Evolutionary conservation across 2,113 vertebrate genomes (phyloP).

Genomic region (Herpailurus yagouaroundi): DNA sequence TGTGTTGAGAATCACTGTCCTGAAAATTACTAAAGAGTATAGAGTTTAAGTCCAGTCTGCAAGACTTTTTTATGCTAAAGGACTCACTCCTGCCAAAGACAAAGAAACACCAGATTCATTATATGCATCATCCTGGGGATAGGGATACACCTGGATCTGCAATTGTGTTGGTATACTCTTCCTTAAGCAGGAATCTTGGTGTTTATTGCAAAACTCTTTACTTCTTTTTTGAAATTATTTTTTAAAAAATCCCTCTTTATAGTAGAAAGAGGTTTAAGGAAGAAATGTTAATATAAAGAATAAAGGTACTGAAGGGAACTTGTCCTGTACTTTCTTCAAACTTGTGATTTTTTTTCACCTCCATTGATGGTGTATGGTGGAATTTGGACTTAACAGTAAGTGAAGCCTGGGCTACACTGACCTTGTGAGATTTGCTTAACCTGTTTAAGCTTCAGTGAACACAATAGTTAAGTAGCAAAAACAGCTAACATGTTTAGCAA

Average conservation of each 20-base stretch:
- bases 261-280: background rate
- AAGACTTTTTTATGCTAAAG: background rate
- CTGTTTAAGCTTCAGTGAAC: background rate
- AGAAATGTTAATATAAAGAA: background rate
- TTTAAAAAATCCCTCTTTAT: background rate
- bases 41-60: background rate
- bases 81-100: background rate
- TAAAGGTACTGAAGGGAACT: background rate
- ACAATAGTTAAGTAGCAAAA: background rate
- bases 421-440: background rate
- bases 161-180: background rate
- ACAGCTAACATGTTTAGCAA: background rate
- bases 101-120: background rate
- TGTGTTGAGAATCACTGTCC: background rate
- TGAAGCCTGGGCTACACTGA: background rate
- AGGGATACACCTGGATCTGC: background rate
- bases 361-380: background rate
- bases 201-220: background rate
- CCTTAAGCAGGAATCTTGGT: background rate
- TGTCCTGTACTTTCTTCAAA: background rate
- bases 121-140: background rate
- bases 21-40: background rate
- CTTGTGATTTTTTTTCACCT: background rate
- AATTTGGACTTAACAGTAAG: background rate
- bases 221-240: conserved; percentile 16